Evolutionary conservation across 37 sponge, comb jelly and placozoan species (phyloP).

Genomic region (Lycopodina hypogea): DNA sequence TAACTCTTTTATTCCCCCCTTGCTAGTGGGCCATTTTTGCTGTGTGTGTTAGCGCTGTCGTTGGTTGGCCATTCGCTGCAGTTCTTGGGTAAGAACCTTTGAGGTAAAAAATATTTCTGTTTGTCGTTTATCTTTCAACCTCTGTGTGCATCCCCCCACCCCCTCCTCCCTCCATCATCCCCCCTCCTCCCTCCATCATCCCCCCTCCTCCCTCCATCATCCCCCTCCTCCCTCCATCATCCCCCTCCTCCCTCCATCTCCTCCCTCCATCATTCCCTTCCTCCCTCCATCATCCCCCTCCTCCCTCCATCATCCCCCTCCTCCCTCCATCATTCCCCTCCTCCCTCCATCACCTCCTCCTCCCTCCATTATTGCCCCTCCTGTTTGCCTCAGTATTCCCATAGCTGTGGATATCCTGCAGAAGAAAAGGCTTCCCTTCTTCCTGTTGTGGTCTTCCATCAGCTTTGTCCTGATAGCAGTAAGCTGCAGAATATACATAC

Average conservation of each 20-base stretch:
- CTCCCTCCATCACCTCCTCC: not conserved
- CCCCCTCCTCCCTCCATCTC: not conserved
- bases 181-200: too few species aligned
- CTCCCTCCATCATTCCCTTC: not conserved
- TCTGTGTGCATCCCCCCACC: too few species aligned
- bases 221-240: too few species aligned
- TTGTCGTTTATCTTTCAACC: too few species aligned
- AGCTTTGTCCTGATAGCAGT: conserved; percentile 55
- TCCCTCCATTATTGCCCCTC: not conserved
- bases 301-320: not conserved
- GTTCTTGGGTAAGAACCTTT: conserved; percentile 77
- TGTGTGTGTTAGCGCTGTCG: conserved; percentile 67
- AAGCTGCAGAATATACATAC: not conserved
- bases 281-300: too few species aligned
- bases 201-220: too few species aligned
- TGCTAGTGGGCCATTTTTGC: conserved; percentile 77
- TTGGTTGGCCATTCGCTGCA: conserved; percentile 97
- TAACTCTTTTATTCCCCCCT: too few species aligned
- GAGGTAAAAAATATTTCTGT: not conserved
- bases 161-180: not conserved
- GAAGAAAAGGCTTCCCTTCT: conserved; percentile 9
- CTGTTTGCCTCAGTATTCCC: conserved; percentile 47
- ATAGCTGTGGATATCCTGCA: conserved; percentile 61
- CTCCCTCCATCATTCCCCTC: not conserved
- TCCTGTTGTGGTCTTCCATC: conserved; percentile 49